phyloP scores from a whole-genome alignment of 2,888 invertebrate species.

The Hirtodrosophila duncani region DNA sequence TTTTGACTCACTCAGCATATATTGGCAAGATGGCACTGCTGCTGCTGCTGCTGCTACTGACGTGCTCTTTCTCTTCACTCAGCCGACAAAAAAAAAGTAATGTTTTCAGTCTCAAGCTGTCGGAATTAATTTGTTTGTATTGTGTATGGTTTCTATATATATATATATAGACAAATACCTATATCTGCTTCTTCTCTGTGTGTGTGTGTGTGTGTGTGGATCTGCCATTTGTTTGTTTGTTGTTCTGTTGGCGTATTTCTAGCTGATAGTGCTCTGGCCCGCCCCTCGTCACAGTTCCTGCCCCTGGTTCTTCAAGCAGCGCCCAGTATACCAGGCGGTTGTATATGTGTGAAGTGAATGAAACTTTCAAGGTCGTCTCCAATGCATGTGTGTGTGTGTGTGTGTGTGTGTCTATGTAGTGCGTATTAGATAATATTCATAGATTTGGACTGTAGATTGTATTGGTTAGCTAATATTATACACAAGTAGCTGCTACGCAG shows the following conservation, averaged over 20 bases:
- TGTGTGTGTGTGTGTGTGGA: constrained; percentile 9
- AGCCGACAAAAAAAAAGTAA: constrained; percentile 7
- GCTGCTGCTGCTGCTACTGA: no score
- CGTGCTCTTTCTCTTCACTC: constrained; percentile 1
- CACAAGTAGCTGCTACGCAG: no score
- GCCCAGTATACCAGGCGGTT: no score
- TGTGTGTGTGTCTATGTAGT: constrained; percentile 25
- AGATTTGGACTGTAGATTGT: constrained; percentile 47
- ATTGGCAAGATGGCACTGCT: constrained; percentile 61
- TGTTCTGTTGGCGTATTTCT: constrained; percentile 60
- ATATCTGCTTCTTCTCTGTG: constrained; percentile 7
- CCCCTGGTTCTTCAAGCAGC: no score
- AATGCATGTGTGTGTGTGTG: constrained; percentile 6
- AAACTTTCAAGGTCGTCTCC: constrained; percentile 72
- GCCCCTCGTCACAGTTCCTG: not conserved
- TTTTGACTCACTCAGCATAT: constrained; percentile 56
- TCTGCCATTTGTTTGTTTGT: constrained; percentile 51
- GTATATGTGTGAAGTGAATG: constrained; percentile 65
- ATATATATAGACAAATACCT: no score
- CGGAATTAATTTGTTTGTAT: constrained; percentile 52
- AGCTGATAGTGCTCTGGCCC: constrained; percentile 54
- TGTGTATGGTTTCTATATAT: not conserved
- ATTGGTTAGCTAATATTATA: constrained; percentile 18
- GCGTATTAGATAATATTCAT: constrained; percentile 67
- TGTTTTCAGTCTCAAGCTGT: constrained; percentile 35